These are phyloP conservation scores for Astreopora myriophthalma DNA, from an alignment of 64 coral and sea anemone genomes.

Conservation along the genomic window DNA sequence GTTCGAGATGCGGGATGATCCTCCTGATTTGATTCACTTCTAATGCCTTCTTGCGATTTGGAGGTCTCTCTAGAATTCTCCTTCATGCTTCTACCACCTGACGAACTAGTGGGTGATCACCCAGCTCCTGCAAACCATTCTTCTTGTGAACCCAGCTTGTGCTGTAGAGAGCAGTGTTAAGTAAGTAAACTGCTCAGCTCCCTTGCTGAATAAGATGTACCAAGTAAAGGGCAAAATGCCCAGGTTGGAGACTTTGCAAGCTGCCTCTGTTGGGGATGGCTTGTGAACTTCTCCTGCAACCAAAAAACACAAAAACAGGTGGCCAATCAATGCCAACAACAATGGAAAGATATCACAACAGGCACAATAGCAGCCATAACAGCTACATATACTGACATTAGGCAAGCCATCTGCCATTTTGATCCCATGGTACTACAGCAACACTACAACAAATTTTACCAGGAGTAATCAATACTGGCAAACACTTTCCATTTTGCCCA, in stretches of 20 bases:
- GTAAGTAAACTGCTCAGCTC: too few relatives aligned
- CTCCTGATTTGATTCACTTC: not conserved
- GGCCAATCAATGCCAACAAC: too few relatives aligned
- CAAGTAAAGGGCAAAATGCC: too few relatives aligned
- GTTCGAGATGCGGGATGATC: not conserved
- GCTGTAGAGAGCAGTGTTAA: too few relatives aligned
- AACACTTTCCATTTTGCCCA: not conserved
- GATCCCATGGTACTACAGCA: not conserved
- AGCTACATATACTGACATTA: not conserved
- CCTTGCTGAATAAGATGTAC: too few relatives aligned
- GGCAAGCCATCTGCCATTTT: too few relatives aligned
- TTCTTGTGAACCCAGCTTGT: conserved; percentile 64
- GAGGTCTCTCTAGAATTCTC: not conserved
- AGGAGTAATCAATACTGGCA: not conserved
- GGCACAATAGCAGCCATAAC: not conserved
- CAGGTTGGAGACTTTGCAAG: not conserved
- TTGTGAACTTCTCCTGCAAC: not conserved
- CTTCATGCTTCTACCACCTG: conserved; percentile 17
- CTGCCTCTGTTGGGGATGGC: not conserved
- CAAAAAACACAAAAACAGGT: not conserved
- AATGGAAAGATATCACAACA: not conserved
- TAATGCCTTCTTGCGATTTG: not conserved
- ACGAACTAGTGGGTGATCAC: conserved; percentile 9
- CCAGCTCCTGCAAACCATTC: not conserved
- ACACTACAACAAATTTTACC: not conserved